Percentiles rank a stretch among this genome's conserved stretches.
Conservation (phyloP, 2,888 invertebrate species). For the Netelia fuscicornis region DNA sequence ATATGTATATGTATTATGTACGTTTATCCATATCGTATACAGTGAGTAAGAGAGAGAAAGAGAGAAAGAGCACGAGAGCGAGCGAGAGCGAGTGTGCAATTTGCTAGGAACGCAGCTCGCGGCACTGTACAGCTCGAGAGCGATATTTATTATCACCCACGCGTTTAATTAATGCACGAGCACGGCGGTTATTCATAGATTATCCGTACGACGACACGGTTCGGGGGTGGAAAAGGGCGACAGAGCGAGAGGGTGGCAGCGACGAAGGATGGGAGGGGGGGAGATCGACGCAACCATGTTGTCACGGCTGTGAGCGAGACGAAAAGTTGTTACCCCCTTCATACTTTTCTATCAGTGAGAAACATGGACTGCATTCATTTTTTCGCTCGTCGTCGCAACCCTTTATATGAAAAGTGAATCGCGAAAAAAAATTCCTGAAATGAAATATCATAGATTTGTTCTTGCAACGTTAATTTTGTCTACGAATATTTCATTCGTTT, state of each 20-base stretch:
- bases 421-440: not conserved
- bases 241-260: conserved; percentile 28
- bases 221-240: conserved; percentile 12
- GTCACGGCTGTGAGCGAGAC: not conserved
- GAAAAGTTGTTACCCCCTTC: not conserved
- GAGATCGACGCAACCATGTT: conserved; percentile 16
- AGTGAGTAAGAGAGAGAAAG: conserved; percentile 16
- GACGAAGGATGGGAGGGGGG: not conserved
- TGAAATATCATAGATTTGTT: not conserved
- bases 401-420: not conserved
- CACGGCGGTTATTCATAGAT: conserved; percentile 68
- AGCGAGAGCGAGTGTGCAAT: conserved; percentile 53
- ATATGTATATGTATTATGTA: conserved; percentile 11
- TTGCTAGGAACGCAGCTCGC: conserved; percentile 64
- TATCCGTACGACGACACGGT: conserved; percentile 55
- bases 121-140: conserved; percentile 52
- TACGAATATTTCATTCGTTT: not conserved
- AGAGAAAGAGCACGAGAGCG: conserved; percentile 3
- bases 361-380: not conserved
- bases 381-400: not conserved
- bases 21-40: not conserved
- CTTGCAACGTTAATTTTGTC: not conserved
- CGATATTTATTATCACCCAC: conserved; percentile 68
- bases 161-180: conserved; percentile 69
- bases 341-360: not conserved